Percentiles rank a stretch among this genome's conserved stretches.
phyloP scores from a whole-genome alignment of 2,113 vertebrate genomes.

The Phrynocephalus versicolor region DNA sequence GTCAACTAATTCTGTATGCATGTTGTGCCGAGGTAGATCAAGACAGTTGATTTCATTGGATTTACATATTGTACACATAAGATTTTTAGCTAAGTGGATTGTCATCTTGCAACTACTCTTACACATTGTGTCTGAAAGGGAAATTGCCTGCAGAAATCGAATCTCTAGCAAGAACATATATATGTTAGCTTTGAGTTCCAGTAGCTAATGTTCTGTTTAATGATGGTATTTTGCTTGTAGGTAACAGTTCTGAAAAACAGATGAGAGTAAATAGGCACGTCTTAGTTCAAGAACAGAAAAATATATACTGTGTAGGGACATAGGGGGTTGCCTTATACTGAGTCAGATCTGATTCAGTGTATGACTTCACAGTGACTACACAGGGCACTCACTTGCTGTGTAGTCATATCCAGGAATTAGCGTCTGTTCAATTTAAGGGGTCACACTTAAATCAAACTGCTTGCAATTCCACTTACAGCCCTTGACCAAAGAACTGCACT shows the following conservation, averaged over 20 bases:
- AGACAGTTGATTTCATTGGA: neutral
- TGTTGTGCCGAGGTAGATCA: neutral
- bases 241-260: neutral
- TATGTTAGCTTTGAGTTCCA: neutral
- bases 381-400: too few relatives aligned
- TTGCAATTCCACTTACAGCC: too few relatives aligned
- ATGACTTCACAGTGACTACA: too few relatives aligned
- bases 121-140: neutral
- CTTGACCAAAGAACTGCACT: too few relatives aligned
- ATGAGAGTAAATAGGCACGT: too few relatives aligned
- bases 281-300: too few relatives aligned
- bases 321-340: neutral
- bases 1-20: neutral
- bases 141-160: neutral
- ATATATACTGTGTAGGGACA: neutral
- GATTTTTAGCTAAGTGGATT: neutral
- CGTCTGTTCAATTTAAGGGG: too few relatives aligned
- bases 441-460: too few relatives aligned
- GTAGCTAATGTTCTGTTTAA: neutral
- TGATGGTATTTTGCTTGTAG: neutral
- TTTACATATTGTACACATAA: neutral
- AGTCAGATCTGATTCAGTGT: too few relatives aligned
- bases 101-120: neutral
- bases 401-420: too few relatives aligned
- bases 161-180: too few relatives aligned